Conservation (phyloP, 2,797 vertebrate species). For the Hozukius guyotensis region DNA sequence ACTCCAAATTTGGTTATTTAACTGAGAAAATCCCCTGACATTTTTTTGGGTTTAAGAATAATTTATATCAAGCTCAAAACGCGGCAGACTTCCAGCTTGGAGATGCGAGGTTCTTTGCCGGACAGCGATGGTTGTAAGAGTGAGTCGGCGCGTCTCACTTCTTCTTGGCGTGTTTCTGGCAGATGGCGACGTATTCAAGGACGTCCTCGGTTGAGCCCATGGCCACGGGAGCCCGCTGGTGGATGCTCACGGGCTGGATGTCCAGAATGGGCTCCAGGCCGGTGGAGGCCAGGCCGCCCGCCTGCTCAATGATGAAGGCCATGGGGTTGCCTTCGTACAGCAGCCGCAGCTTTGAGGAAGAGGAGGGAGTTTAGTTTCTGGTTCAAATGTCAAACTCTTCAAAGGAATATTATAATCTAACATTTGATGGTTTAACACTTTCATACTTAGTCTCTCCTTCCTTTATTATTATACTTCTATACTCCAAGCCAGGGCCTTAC, state of each 20-base stretch:
- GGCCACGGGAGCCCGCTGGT: conserved; percentile 89
- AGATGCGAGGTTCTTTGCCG: not conserved
- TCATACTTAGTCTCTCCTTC: not conserved
- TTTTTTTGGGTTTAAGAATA: not conserved
- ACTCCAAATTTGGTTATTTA: not conserved
- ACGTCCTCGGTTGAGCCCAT: conserved; percentile 93
- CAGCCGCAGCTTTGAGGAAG: conserved; percentile 87
- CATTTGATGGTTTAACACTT: not conserved
- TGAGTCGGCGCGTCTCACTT: conserved; percentile 51
- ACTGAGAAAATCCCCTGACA: not conserved
- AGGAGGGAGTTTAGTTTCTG: not conserved
- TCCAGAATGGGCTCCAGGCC: conserved; percentile 89
- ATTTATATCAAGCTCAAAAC: not conserved
- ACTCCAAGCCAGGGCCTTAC: not conserved
- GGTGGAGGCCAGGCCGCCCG: conserved; percentile 93
- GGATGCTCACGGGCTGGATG: conserved; percentile 90
- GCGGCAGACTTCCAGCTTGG: not conserved
- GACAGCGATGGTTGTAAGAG: not conserved
- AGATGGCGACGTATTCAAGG: conserved; percentile 89
- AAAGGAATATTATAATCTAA: not conserved
- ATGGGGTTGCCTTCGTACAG: conserved; percentile 97
- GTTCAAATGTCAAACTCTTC: not conserved
- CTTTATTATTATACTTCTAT: not conserved
- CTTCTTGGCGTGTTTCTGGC: conserved; percentile 83
- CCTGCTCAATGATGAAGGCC: conserved; percentile 95